Evolutionary conservation across 2,797 vertebrate species (phyloP), one percentile per base, ranked within the genome.

Genomic region (Sebastes variabilis): DNA sequence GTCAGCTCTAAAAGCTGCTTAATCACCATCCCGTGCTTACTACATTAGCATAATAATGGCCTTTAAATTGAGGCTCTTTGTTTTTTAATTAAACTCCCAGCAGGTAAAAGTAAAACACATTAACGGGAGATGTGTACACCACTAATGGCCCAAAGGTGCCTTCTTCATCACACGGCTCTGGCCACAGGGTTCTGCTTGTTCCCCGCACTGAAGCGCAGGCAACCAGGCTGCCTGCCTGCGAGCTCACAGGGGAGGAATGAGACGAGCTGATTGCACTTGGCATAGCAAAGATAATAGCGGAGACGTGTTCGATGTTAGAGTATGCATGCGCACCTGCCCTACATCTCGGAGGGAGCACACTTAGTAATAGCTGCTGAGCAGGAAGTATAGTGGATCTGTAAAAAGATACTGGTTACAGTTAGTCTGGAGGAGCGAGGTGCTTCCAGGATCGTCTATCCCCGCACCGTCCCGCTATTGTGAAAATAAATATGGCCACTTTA

Each of bases 71-170:
- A 99, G 97, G 97, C 97, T 98, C 97, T 99, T 99, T 99, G 98
- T 99, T 99, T 99, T 99, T 99, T 99, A 99, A 99, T 99, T 99
- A 99, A 99, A 98, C 97, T 99, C 98, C 98, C 98, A 99, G 98
- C 98, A 99, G 98, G 98, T 99, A 98, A 98, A 98, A 98, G 97
- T 98, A 98, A 99, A 98, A 98, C 96, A 98, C 97, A 98, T 99
- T 99, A 99, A 97, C 96, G 94, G 96, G 96, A 97, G 96, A 97
- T 96, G 96, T 97, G 96, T 97, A 94, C 93, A 91, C 94, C 92
- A 90, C 91, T 95, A 95, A 95, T 94, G 91, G 94, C 95, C 95
- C 94, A 93, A 93, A 94, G 95, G 95, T 95, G 93, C 93, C 93
- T 92, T 93, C 92, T 94, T 92, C 92, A 93, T 94, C 93, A 94